Percentiles rank a stretch among this genome's conserved stretches.
Conservation (phyloP, 1,140 invertebrate species). For the Pseudomyrmex flavicornis region DNA sequence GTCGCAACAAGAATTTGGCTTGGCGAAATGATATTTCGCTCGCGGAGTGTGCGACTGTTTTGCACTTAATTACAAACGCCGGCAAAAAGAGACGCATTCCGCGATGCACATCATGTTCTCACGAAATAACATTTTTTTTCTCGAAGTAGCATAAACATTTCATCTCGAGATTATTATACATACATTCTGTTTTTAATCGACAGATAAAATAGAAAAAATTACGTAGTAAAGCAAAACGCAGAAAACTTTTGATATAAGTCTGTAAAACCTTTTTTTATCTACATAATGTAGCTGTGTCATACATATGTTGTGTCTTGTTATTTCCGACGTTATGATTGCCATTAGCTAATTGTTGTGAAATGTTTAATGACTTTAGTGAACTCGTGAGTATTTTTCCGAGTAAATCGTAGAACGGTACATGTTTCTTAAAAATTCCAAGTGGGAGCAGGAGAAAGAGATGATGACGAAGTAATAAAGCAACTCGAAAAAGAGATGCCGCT, state of each 20-base stretch:
- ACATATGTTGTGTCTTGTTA: too few species aligned
- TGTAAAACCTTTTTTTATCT: slow-evolving; percentile 30
- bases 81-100: neutral
- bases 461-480: slow-evolving; percentile 48
- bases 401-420: slow-evolving; percentile 16
- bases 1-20: slow-evolving; percentile 22
- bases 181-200: too few species aligned
- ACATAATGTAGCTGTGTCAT: neutral
- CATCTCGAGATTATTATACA: too few species aligned
- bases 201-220: slow-evolving; percentile 8
- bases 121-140: neutral
- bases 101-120: neutral
- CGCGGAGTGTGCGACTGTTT: neutral
- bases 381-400: slow-evolving; percentile 13
- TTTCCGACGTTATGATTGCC: neutral
- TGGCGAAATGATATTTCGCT: slow-evolving; percentile 50
- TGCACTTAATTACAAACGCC: neutral
- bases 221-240: too few species aligned
- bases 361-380: slow-evolving; percentile 29
- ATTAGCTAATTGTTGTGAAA: slow-evolving; percentile 25
- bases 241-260: slow-evolving; percentile 2
- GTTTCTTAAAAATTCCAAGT: neutral
- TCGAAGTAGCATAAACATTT: too few species aligned
- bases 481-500: slow-evolving; percentile 18
- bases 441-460: slow-evolving; percentile 4